Conservation (phyloP, 2,888 invertebrate species). For the Pseudolycoriella hygida region DNA sequence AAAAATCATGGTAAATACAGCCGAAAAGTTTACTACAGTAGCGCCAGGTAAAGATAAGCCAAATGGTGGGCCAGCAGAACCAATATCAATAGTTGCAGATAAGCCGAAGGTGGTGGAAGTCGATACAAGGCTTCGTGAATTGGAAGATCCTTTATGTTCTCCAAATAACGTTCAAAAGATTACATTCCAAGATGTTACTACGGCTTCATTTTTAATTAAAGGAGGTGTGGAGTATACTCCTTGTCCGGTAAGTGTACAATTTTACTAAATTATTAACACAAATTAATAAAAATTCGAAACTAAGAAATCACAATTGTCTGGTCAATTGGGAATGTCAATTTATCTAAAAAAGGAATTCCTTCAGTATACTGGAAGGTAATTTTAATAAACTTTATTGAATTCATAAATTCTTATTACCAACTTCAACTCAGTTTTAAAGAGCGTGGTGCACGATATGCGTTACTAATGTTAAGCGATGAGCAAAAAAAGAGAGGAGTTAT, state of each 20-base stretch:
- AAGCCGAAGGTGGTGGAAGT: too few relatives aligned
- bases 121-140: too few relatives aligned
- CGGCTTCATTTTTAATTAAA: conserved; percentile 76
- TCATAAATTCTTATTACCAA: neutral
- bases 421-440: conserved; percentile 64
- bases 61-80: too few relatives aligned
- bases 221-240: conserved; percentile 69
- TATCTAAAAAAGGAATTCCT: conserved; percentile 89
- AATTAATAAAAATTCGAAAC: conserved; percentile 9
- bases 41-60: too few relatives aligned
- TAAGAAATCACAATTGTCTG: conserved; percentile 70
- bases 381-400: neutral
- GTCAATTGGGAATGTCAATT: conserved; percentile 63
- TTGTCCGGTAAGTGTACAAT: conserved; percentile 49
- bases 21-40: too few relatives aligned
- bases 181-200: conserved; percentile 71
- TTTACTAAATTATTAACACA: neutral
- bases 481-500: conserved; percentile 65
- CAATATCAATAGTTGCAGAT: too few relatives aligned
- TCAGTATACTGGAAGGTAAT: conserved; percentile 83
- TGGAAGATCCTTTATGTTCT: too few relatives aligned
- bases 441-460: conserved; percentile 74
- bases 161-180: conserved; percentile 30
- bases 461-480: conserved; percentile 54
- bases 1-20: too few relatives aligned